Percentiles rank a stretch among this genome's conserved stretches.
These are phyloP conservation scores for Anisognathus igniventris DNA, from an alignment of 2,797 vertebrate species.

Conservation along the genomic window DNA sequence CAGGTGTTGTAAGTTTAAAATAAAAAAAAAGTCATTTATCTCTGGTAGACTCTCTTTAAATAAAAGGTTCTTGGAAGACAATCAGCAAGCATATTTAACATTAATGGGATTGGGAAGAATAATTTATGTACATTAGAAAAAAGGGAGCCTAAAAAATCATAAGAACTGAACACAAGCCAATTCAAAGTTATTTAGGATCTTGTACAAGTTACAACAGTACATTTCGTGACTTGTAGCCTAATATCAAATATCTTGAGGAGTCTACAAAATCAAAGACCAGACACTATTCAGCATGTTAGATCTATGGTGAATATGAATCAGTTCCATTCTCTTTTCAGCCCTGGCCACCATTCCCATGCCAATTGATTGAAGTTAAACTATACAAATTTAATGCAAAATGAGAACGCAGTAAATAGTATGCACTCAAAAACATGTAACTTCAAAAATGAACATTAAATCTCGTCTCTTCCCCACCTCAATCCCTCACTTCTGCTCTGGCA, in stretches of 20 bases:
- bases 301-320: conserved; percentile 42
- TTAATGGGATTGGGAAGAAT: conserved; percentile 59
- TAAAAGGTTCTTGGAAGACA: conserved; percentile 64
- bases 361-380: conserved; percentile 1
- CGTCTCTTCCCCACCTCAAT: neutral
- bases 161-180: conserved; percentile 55
- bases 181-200: conserved; percentile 57
- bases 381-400: conserved; percentile 27
- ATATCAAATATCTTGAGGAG: conserved; percentile 52
- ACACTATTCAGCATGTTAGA: conserved; percentile 31
- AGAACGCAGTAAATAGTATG: neutral
- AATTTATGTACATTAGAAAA: conserved; percentile 63
- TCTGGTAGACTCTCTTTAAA: conserved; percentile 50
- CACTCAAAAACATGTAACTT: neutral
- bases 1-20: conserved; percentile 27
- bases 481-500: neutral
- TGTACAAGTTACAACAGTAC: conserved; percentile 59
- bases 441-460: neutral
- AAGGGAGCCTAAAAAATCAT: conserved; percentile 38
- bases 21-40: conserved; percentile 22
- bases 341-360: conserved; percentile 26
- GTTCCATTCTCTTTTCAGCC: conserved; percentile 10
- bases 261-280: conserved; percentile 52
- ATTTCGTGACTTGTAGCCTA: conserved; percentile 53
- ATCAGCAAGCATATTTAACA: conserved; percentile 53